Evolutionary conservation across 2,888 invertebrate genomes (phyloP), one percentile per base, ranked within the genome.

Genomic region (Phortica magna): DNA sequence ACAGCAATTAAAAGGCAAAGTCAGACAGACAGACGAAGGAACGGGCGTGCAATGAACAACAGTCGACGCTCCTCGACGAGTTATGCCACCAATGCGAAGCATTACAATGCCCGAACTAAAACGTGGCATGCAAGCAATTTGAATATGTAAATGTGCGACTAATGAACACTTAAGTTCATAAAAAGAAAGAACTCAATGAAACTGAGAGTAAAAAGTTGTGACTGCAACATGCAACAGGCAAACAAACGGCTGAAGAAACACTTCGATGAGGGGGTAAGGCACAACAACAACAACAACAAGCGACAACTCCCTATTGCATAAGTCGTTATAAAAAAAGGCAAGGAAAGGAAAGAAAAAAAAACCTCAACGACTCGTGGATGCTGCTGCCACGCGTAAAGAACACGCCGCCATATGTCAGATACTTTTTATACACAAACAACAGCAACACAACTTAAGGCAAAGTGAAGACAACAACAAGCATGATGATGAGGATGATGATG

Each of bases 101-200:
- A 55, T 7, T 55, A 17, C 55, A 5, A 55, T 55, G 17, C 14
- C 3, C 43, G 12, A 48, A 61, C 61, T 61, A 71, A 53, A 64
- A 67, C 73, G 43, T 70, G 79, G 80, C 82, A 84, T 78, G 82
- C 82, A 73, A 84, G 86, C 89, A 88, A 90, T 88, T 88, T 80
- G 84, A 80, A 88, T 88, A 89, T 89, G 89, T 89, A 89, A 89
- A 89, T 89, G 89, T 89, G 89, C 88, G 89, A 89, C 88, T 90
- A 89, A 89, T 90, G 89, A 89, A 89, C 88, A 88, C 89, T 88
- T 89, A 83, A 83, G 80, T 12, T 42, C n/a, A 42, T 79, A 65
- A 39, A 65, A 65, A 70, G 39, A 43, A 14, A 65, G 19, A n/a
- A n/a, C 6, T 61, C 12, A 19, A 61, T 17, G 22, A 61, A 61